Evolutionary conservation across 2,797 vertebrate genomes (phyloP), one percentile per base, ranked within the genome.

Genomic region (Garrulus glandarius): DNA sequence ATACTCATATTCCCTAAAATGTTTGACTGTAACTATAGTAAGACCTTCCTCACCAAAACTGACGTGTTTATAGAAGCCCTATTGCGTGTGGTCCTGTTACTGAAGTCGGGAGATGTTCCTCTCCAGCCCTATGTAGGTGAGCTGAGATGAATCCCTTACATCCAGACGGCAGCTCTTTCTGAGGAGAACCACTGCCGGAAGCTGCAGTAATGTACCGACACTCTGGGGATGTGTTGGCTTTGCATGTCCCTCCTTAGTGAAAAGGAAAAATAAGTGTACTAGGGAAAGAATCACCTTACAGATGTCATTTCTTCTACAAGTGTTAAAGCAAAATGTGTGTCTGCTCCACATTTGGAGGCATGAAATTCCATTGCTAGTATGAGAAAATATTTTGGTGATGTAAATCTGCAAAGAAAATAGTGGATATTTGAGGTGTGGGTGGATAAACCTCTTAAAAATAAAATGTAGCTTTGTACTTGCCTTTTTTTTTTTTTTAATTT

Each of bases 201-300:
- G 43, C 32, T 75, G 30, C 47, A 34, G 2, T 36, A 15, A 18
- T 15, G 24, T 39, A 9, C 17, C 2, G 0, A 29, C 9, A 36
- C 8, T 67, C 1, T 52, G 34, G 44, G 15, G 44, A 5, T 24
- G 7, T 0, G 0, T 34, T 44, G 71, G 30, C 43, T 90, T 47
- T 52, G 19, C 1, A 0, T 5, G 15, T 49, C 68, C 39, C 29
- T 86, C 17, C 53, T 37, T 47, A 43, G 32, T 63, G 39, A 72
- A 65, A 43, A 44, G 44, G 50, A 37, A 46, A n/a, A 71, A 26
- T 5, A 57, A 50, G 18, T 0, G 0, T 36, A 6, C 18, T 43
- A 36, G 19, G 30, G 19, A 16, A 75, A 36, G 37, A 63, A 27
- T 47, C 15, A 46, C 26, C 30, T 72, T 85, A 41, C 13, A 57